phyloP scores from a whole-genome alignment of 1,140 invertebrate genomes.

The Musca domestica region DNA sequence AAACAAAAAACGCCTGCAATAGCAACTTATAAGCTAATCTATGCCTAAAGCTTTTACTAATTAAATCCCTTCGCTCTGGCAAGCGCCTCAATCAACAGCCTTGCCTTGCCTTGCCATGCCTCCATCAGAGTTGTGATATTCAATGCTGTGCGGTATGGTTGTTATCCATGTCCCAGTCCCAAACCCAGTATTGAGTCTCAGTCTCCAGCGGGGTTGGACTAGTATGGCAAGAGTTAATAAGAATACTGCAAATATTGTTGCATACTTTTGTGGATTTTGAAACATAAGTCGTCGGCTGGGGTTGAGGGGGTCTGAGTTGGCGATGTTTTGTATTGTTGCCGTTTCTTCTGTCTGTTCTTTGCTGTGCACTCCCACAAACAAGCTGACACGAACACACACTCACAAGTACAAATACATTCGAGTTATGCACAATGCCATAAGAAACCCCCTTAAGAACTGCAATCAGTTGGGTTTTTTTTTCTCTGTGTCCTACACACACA shows the following conservation, averaged over 20 bases:
- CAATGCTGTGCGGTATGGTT: too few species aligned
- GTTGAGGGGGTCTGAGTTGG: not conserved
- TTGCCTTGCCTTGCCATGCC: not conserved
- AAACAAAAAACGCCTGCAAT: too few species aligned
- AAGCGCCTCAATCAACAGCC: too few species aligned
- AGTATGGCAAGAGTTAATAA: conserved; percentile 4
- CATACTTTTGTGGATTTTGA: conserved; percentile 17
- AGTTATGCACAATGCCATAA: not conserved
- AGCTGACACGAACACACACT: conserved; percentile 1
- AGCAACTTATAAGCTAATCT: conserved; percentile 10
- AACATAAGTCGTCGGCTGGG: not conserved
- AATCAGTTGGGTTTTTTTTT: conserved; percentile 6
- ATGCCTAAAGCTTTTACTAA: conserved; percentile 21
- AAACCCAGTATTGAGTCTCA: not conserved
- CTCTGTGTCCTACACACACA: not conserved
- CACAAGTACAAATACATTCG: too few species aligned
- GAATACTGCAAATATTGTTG: conserved; percentile 22
- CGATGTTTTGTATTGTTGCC: not conserved
- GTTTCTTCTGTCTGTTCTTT: not conserved
- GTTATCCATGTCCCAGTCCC: not conserved
- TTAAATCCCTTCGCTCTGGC: conserved; percentile 10
- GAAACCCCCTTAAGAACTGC: conserved; percentile 22
- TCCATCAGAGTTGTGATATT: too few species aligned
- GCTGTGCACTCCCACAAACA: not conserved
- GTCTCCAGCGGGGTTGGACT: not conserved